Evolutionary conservation across 2,113 vertebrate species (phyloP).

Genomic region (Myotis brandtii): DNA sequence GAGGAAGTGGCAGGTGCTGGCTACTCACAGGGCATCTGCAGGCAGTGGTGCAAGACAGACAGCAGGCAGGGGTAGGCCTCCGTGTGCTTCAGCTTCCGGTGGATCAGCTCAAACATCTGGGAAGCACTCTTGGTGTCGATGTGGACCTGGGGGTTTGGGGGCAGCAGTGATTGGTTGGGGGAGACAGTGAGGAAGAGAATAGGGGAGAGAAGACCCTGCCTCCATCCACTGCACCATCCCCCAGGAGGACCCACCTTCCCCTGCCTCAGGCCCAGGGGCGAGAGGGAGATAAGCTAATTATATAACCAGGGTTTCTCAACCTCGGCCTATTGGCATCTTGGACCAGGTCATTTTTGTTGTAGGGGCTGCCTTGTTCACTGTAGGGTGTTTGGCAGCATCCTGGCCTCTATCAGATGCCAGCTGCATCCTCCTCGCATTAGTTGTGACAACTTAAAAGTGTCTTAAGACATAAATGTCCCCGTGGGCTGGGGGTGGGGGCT

Average conservation of each 20-base stretch:
- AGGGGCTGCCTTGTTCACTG: background rate
- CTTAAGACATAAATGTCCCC: no score
- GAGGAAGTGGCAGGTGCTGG: accelerated
- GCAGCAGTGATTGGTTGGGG: background rate
- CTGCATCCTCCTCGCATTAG: background rate
- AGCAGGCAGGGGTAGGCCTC: constrained; percentile 97
- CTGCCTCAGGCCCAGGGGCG: background rate
- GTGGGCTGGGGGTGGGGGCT: no score
- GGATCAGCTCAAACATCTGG: constrained; percentile 98
- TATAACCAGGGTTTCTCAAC: background rate
- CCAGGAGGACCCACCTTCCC: background rate
- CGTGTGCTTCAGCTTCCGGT: constrained; percentile 96
- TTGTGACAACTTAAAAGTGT: background rate
- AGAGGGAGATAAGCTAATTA: background rate
- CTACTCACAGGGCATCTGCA: constrained; percentile 98
- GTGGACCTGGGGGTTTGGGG: constrained; percentile 87
- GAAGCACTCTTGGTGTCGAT: constrained; percentile 97
- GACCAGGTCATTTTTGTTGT: background rate
- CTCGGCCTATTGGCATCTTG: background rate
- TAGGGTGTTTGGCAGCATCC: background rate
- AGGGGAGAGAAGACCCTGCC: background rate
- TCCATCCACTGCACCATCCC: background rate
- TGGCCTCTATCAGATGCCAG: background rate
- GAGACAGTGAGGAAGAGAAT: accelerated
- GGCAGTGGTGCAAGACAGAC: constrained; percentile 96